A percentile compares a stretch with the other conserved stretches of the same genome.
These are phyloP conservation scores for Dendronephthya gigantea DNA, from an alignment of 64 coral and sea anemone species.

Conservation along the genomic window DNA sequence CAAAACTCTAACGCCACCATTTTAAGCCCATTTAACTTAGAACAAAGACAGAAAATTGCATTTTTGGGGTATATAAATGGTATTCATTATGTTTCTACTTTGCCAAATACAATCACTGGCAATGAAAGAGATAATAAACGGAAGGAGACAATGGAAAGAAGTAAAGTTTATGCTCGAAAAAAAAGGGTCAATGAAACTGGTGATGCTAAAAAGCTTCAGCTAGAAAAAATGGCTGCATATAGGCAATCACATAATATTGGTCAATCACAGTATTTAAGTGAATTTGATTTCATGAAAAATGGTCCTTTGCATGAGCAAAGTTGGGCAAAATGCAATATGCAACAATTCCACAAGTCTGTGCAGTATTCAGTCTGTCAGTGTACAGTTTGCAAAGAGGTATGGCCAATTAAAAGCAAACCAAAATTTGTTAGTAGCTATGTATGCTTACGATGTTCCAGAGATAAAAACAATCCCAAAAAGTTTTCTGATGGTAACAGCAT, in stretches of 20 bases:
- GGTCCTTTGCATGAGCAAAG: constrained; percentile 2
- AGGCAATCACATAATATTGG: not conserved
- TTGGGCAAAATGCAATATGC: constrained; percentile 54
- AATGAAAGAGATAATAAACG: constrained; percentile 16
- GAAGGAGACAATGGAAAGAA: not conserved
- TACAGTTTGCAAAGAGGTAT: constrained; percentile 20
- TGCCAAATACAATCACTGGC: not conserved
- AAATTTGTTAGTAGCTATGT: not conserved
- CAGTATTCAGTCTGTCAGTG: not conserved
- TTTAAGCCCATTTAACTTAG: not conserved
- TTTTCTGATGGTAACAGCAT: not conserved
- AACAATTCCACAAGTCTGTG: too few relatives aligned
- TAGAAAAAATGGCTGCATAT: constrained; percentile 18
- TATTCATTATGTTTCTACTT: constrained; percentile 38
- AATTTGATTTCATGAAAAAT: constrained; percentile 16
- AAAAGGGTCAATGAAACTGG: not conserved
- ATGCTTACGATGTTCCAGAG: not conserved
- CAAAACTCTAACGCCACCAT: constrained; percentile 23
- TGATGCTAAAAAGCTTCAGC: constrained; percentile 18
- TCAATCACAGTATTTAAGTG: not conserved
- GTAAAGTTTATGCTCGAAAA: constrained; percentile 8
- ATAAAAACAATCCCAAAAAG: not conserved
- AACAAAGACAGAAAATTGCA: constrained; percentile 9
- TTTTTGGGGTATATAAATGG: constrained; percentile 33
- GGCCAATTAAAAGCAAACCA: constrained; percentile 2